Base-by-base conservation (phyloP, 2,113 vertebrate species). In the Apaloderma vittatum region DNA sequence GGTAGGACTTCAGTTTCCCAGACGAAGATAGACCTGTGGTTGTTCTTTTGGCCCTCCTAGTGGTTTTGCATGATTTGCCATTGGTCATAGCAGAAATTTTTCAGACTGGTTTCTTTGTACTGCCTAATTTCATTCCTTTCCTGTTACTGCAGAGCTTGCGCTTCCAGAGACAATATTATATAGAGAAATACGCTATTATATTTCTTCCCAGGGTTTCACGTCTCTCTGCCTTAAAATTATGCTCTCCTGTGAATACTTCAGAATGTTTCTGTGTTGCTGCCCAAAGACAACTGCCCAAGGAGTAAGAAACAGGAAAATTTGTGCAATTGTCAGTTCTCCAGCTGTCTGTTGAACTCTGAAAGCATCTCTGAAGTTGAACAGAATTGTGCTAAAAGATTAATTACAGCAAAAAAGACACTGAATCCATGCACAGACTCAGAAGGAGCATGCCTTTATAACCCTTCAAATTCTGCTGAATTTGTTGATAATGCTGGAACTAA, bases 191-290 rank as follows among this genome's bases (percentile, higher is more conserved):
- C 15, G 80, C 17, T 75, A 6, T 77, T 76, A 3, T 78, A 46
- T 95, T 92, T 94, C 34, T 86, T 94, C 61, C n/a, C 19, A 52
- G 36, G 40, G 55, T 87, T 96, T 94, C 52, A 20, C 30, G 17
- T 75, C 59, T 94, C 54, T 32, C 36, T 89, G 55, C 54, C 62
- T 79, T 90, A 77, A 80, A 88, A 73, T 90, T 77, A 57, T 51
- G 75, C 20, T 85, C 16, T 40, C 36, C 18, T 90, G 36, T 70
- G 63, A 83, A 32, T 86, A 54, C 36, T 90, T 92, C 40, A 66
- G 55, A 81, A 45, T 82, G 37, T 91, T 86, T 90, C 45, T 67
- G 17, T 93, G n/a, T 83, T 94, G 37, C 66, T 94, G 77, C 74
- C 52, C 66, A 92, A 63, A 81, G 85, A 40, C n/a, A n/a, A n/a